Evolutionary conservation across 1,140 invertebrate genomes (phyloP), one percentile per base, ranked within the genome.

Genomic region (Eriosoma lanigerum): DNA sequence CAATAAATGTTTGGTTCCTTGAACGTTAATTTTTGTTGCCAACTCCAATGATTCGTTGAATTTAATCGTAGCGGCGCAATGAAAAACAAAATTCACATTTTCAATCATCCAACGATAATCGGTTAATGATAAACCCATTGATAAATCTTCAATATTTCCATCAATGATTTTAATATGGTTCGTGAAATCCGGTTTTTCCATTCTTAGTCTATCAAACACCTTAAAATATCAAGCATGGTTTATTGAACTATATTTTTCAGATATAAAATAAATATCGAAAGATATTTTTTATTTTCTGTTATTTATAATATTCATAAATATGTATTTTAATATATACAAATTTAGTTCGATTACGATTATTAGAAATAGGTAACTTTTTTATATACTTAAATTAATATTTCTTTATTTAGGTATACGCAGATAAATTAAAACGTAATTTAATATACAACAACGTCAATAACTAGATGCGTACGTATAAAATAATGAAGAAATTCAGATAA

Each of bases 11-110:
- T 52, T 38, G 12, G 80, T 81, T n/a, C 60, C 62, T 21, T 38
- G 48, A 6, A 81, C 70, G 12, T 81, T 81, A 38, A 81, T 81
- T 54, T 70, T 52, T 12, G 52, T 38, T 13, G 80, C 80, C 9
- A 21, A 17, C 0, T 66, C 19, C 3, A 81, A 1, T 19, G 76
- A 38, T 82, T 85, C 85, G 56, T 85, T 84, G 82, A 85, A 85
- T 19, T 86, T 86, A 26, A 86, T 89, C 29, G 91, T 92, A 6
- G 91, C 91, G 3, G 91, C 91, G 4, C 89, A 90, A 84, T 92
- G 91, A 85, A 92, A 91, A 1, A 92, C 90, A 68, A 92, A 86
- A 50, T 91, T 89, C 21, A 94, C 90, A 81, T 91, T 89, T 17
- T 89, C 85, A 0, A 86, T 84, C 1, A 95, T 83, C 6, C 89